These are phyloP conservation scores for Corvus cornix DNA, from an alignment of 2,113 vertebrate genomes.

Conservation along the genomic window DNA sequence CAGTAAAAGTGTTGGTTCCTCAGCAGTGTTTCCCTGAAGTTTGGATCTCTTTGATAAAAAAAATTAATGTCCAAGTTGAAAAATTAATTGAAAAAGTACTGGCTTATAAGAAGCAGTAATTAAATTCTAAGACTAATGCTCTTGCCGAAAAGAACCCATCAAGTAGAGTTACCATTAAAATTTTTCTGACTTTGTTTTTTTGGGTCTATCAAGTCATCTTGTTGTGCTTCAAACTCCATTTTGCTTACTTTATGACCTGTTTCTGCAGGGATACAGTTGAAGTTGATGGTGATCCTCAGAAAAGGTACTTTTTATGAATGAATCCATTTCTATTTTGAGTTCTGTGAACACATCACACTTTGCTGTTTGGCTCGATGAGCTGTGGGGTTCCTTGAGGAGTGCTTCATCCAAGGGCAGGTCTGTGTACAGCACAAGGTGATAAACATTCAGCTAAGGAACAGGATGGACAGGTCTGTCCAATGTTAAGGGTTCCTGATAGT, in stretches of 20 bases:
- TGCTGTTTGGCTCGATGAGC: neutral
- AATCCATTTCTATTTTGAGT: neutral
- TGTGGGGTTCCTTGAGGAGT: neutral
- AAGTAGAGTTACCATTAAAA: neutral
- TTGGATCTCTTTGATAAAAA: neutral
- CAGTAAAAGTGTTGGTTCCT: neutral
- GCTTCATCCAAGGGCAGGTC: neutral
- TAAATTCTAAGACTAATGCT: neutral
- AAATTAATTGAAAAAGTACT: neutral
- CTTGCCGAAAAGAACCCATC: neutral
- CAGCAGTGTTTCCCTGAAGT: neutral
- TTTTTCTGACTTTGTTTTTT: neutral
- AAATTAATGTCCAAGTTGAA: neutral
- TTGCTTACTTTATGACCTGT: neutral
- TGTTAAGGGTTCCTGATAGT: neutral
- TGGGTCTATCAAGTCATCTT: neutral
- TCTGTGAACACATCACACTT: neutral
- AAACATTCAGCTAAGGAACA: neutral
- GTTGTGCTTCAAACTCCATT: neutral
- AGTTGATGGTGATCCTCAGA: slow-evolving; percentile 78
- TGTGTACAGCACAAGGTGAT: neutral
- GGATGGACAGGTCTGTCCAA: neutral
- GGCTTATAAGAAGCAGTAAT: neutral
- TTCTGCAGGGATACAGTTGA: slow-evolving; percentile 77
- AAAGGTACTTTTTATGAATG: slow-evolving; percentile 65